Percentiles rank a stretch among this genome's conserved stretches.
These are phyloP conservation scores for Anagrus nilaparvatae DNA, from an alignment of 1,140 invertebrate species.

Conservation along the genomic window DNA sequence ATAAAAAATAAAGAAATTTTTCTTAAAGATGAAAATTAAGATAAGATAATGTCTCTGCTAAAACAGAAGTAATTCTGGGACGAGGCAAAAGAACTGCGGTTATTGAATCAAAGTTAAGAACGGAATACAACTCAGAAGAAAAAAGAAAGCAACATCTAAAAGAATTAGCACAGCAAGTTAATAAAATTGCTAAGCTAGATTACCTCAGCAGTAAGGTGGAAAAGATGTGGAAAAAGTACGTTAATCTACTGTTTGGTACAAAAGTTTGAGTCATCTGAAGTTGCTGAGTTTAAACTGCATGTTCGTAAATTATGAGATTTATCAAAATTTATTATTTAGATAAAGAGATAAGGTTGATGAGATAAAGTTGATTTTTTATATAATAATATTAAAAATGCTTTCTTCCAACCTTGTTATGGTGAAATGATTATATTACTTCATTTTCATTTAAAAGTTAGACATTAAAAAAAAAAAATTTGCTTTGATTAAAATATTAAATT, in stretches of 20 bases:
- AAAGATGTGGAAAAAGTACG: slow-evolving; percentile 84
- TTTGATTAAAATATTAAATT: slow-evolving; percentile 3
- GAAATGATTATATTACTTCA: slow-evolving; percentile 99
- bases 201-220: slow-evolving; percentile 76
- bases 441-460: slow-evolving; percentile 84
- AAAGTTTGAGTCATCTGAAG: slow-evolving; percentile 80
- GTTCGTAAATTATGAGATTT: slow-evolving; percentile 58
- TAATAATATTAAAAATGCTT: slow-evolving; percentile 99
- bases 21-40: slow-evolving; percentile 86
- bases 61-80: slow-evolving; percentile 54
- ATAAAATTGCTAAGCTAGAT: slow-evolving; percentile 83
- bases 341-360: slow-evolving; percentile 86
- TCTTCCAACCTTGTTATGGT: slow-evolving; percentile 98
- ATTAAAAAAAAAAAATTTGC: slow-evolving; percentile 8
- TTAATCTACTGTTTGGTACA: slow-evolving; percentile 94
- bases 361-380: slow-evolving; percentile 99
- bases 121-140: slow-evolving; percentile 93
- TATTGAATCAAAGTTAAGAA: slow-evolving; percentile 88
- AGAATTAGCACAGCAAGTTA: slow-evolving; percentile 81
- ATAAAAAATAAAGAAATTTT: slow-evolving; percentile 95
- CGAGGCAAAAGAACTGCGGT: slow-evolving; percentile 88
- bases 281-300: slow-evolving; percentile 89
- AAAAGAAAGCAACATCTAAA: slow-evolving; percentile 95
- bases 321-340: neutral
- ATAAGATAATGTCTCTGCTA: slow-evolving; percentile 62